Evolutionary conservation across 2,888 invertebrate species (phyloP).

Genomic region (Himalopsyche tibetana): DNA sequence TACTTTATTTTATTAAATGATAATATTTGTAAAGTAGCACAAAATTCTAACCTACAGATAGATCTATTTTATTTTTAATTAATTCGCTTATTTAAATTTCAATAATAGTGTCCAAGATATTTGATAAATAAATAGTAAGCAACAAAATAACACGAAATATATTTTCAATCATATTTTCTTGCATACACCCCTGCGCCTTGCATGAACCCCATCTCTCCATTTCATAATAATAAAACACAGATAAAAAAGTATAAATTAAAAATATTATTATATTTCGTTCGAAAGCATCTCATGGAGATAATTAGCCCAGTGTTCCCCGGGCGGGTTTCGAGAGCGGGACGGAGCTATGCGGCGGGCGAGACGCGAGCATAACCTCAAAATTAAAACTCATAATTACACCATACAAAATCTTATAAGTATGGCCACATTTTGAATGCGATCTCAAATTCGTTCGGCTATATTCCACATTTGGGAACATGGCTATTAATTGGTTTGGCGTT

Average conservation of each 20-base stretch:
- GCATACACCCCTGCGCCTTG: constrained; percentile 54
- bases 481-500: background rate
- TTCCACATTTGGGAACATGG: constrained; percentile 11
- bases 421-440: constrained; percentile 59
- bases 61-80: no score
- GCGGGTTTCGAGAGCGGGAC: constrained; percentile 53
- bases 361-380: constrained; percentile 57
- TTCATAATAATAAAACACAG: constrained; percentile 63
- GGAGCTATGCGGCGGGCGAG: constrained; percentile 43
- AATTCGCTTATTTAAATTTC: no score
- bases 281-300: constrained; percentile 63
- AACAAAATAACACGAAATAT: no score
- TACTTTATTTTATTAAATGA: no score
- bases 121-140: no score
- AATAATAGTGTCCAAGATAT: no score
- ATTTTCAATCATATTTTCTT: no score
- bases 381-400: constrained; percentile 65
- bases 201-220: constrained; percentile 54
- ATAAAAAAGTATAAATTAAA: constrained; percentile 65
- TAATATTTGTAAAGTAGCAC: no score
- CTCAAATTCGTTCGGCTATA: constrained; percentile 60
- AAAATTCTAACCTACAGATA: no score
- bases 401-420: constrained; percentile 62
- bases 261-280: constrained; percentile 63
- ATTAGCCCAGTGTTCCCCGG: constrained; percentile 60